phyloP scores from a whole-genome alignment of 2,113 vertebrate species.

The Aspidoscelis tigris region DNA sequence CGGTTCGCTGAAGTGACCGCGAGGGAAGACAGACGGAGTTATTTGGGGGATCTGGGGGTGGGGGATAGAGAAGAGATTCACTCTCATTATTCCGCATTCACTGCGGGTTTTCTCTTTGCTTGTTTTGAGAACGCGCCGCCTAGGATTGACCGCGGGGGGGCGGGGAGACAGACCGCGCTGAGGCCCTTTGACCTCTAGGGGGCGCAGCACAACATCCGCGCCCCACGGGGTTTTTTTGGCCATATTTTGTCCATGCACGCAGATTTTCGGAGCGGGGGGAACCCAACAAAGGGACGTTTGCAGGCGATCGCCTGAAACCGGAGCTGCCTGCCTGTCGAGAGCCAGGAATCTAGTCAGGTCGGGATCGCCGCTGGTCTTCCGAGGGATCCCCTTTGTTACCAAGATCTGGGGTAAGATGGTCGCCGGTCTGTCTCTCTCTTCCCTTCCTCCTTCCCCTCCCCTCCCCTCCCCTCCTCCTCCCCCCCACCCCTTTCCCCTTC shows the following conservation, averaged over 20 bases:
- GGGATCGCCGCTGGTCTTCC: background rate
- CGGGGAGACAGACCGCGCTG: background rate
- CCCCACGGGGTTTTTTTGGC: background rate
- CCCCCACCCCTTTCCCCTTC: background rate
- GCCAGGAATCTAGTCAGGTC: background rate
- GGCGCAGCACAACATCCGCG: background rate
- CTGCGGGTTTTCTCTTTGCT: background rate
- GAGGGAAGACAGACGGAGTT: background rate
- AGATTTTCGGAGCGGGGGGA: background rate
- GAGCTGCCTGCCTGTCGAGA: too few relatives aligned
- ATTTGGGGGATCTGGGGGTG: background rate
- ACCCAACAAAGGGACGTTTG: background rate
- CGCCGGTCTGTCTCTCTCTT: background rate
- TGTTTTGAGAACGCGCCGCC: background rate
- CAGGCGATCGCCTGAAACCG: background rate
- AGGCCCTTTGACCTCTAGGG: background rate
- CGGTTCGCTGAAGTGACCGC: background rate
- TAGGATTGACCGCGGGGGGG: background rate
- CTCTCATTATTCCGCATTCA: background rate
- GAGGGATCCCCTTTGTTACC: slow-evolving; percentile 4
- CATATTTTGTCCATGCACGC: background rate
- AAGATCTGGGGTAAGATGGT: slow-evolving; percentile 26
- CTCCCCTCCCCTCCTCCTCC: background rate
- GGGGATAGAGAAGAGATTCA: too few relatives aligned
- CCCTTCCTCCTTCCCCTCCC: background rate